Base-by-base conservation (phyloP, 2,797 vertebrate genomes). In the Urocyon cinereoargenteus region DNA sequence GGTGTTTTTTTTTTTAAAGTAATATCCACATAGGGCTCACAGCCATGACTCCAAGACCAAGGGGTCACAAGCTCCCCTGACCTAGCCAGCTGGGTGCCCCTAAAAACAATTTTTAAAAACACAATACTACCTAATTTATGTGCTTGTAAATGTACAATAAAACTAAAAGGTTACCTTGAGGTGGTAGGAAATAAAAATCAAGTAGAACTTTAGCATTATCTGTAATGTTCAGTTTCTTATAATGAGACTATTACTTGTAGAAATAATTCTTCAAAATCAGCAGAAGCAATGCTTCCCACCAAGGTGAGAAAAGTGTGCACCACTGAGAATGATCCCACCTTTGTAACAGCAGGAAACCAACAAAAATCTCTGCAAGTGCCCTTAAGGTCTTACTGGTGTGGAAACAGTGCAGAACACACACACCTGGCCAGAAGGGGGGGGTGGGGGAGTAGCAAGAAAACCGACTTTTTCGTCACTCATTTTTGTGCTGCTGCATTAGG, bases 391-490 rank as follows among this genome's bases (percentile, higher is more conserved):
- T 24, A n/a, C 1, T 15, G 73, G 53, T 13, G 34, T 2, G 8
- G 11, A 84, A 9, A 45, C 0, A 4, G 28, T 14, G 28, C 36
- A 26, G 40, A 73, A 51, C 0, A 59, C 21, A 70, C 34, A 53
- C 6, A 40, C 16, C 24, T 9, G 53, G 53, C 0, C 10, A 45
- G 40, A 7, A 45, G 40, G 1, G 6, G 40, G 40, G 1, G 40
- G 40, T 4, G 1, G 7, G 12, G 3, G 3, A 40, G 21, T n/a
- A 78, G 49, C 3, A n/a, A 16, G 10, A 26, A 2, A 28, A 14
- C 40, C 40, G 40, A 45, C 13, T 61, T 36, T 28, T n/a, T 59
- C 51, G 40, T 24, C 22, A 8, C 61, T 70, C 49, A 10, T 49
- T 13, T 53, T 51, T 79, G 28, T 19, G 57, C 4, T 31, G 24